phyloP scores from a whole-genome alignment of 2,113 vertebrate species.

The Zapornia atra region DNA sequence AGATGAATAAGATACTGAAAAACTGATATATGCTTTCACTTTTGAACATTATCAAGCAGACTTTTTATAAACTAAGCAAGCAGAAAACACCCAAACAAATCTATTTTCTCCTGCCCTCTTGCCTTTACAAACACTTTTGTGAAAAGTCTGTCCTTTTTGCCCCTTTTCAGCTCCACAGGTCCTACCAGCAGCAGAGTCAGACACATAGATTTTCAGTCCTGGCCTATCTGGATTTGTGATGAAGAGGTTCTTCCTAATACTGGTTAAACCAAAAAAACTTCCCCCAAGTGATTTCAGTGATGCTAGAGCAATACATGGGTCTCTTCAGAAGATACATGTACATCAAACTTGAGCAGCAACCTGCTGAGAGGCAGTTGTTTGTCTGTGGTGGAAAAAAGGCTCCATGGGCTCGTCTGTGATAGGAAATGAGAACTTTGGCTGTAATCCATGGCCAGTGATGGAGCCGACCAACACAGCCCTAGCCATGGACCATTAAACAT shows the following conservation, averaged over 20 bases:
- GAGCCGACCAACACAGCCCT: fast-evolving
- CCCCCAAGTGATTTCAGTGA: background rate
- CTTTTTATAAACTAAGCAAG: background rate
- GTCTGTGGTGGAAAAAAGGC: background rate
- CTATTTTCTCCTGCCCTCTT: fast-evolving
- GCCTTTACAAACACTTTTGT: background rate
- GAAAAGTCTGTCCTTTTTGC: background rate
- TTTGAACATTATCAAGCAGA: background rate
- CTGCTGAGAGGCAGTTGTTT: background rate
- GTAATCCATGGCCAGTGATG: background rate
- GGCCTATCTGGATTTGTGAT: background rate
- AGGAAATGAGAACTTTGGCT: background rate
- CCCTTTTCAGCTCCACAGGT: background rate
- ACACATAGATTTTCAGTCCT: background rate
- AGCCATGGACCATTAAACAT: background rate
- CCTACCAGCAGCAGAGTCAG: background rate
- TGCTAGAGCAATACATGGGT: background rate
- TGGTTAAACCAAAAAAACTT: background rate
- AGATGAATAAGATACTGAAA: background rate
- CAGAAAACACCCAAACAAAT: background rate
- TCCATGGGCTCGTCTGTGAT: fast-evolving
- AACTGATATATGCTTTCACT: background rate
- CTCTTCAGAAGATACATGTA: background rate
- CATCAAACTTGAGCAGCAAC: background rate
- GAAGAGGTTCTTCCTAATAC: background rate